A percentile compares a stretch with the other conserved stretches of the same genome.
These are phyloP conservation scores for Microctenopoma lineatum DNA, from an alignment of 2,797 vertebrate genomes.

Conservation along the genomic window DNA sequence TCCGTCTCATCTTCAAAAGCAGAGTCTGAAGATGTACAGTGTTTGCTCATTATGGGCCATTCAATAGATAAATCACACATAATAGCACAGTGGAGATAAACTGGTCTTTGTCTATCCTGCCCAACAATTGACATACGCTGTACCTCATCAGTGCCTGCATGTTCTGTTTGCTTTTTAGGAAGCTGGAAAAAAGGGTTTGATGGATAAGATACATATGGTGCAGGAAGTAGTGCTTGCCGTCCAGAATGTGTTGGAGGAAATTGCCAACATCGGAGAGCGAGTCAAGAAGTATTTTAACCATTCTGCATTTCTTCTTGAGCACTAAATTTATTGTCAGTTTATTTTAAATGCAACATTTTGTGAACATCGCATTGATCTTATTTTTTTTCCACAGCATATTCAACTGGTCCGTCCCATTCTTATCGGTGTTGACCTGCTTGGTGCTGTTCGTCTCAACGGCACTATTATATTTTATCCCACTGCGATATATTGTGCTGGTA, in stretches of 20 bases:
- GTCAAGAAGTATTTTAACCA: constrained; percentile 91
- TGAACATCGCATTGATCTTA: background rate
- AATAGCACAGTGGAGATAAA: constrained; percentile 79
- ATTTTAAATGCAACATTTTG: background rate
- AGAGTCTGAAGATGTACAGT: constrained; percentile 74
- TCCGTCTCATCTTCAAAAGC: constrained; percentile 80
- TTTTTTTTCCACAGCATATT: constrained; percentile 86
- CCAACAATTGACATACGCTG: constrained; percentile 73
- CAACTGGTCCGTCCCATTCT: constrained; percentile 96
- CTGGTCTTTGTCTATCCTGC: constrained; percentile 75
- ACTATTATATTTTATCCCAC: constrained; percentile 88
- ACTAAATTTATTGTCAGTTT: background rate
- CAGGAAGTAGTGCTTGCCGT: constrained; percentile 94
- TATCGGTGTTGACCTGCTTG: constrained; percentile 89
- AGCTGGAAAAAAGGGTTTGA: constrained; percentile 92
- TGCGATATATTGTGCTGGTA: constrained; percentile 92
- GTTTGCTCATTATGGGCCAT: constrained; percentile 84
- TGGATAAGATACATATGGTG: constrained; percentile 97
- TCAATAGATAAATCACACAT: constrained; percentile 84
- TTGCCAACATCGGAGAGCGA: constrained; percentile 92
- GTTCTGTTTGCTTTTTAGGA: constrained; percentile 83
- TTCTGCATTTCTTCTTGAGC: constrained; percentile 4
- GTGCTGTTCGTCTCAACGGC: constrained; percentile 83
- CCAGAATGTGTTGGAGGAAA: constrained; percentile 91
- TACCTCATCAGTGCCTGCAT: constrained; percentile 74